Conservation (phyloP, 1,140 invertebrate species). For the Cyclargus thomasi region DNA sequence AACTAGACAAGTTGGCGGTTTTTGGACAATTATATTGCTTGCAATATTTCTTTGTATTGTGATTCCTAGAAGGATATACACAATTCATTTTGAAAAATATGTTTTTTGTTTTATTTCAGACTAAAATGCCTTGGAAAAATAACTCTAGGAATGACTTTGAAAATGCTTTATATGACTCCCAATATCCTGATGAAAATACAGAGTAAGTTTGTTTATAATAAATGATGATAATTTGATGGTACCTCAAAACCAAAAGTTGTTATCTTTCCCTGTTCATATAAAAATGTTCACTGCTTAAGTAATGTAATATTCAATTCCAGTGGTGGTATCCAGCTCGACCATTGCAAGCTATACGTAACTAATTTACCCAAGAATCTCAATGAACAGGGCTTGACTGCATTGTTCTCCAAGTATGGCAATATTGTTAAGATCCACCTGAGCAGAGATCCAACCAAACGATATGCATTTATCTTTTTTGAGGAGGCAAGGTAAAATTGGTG, state of each 20-base stretch:
- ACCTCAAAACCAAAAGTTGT: no score
- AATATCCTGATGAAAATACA: constrained; percentile 39
- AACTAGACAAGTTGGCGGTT: no score
- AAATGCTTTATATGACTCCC: constrained; percentile 37
- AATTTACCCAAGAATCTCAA: constrained; percentile 16
- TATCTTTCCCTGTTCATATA: no score
- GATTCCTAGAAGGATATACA: no score
- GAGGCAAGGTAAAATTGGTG: constrained; percentile 7
- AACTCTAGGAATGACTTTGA: constrained; percentile 41
- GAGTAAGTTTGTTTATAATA: constrained; percentile 30
- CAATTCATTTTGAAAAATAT: no score
- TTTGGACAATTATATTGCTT: no score
- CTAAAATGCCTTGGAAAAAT: background rate
- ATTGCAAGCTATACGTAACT: constrained; percentile 9
- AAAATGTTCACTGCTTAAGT: no score
- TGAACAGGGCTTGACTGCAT: background rate
- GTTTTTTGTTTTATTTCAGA: background rate
- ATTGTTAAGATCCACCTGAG: background rate
- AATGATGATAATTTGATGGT: background rate
- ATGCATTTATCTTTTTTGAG: constrained; percentile 5
- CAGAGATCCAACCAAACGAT: constrained; percentile 11
- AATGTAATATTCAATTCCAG: constrained; percentile 14
- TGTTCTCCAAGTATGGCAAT: constrained; percentile 15
- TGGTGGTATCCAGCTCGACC: constrained; percentile 17
- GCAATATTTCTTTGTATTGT: no score